Conservation (phyloP, 2,797 vertebrate genomes). For the Myotis pilosus region DNA sequence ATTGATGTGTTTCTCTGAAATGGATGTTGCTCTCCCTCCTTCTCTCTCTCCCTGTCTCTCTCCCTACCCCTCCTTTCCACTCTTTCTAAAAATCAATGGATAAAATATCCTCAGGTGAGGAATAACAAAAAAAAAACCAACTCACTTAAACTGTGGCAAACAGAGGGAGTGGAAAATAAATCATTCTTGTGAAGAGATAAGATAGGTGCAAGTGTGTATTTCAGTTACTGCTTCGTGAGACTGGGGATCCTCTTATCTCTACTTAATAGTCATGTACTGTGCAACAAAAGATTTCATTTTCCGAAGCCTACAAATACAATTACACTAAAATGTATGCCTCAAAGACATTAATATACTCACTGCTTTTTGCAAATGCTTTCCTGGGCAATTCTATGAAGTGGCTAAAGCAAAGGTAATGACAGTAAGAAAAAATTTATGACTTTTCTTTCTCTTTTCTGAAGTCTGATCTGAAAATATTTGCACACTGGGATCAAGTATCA, state of each 20-base stretch:
- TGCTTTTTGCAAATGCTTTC: conserved; percentile 22
- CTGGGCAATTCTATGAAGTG: conserved; percentile 13
- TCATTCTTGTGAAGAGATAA: background rate
- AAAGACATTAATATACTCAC: background rate
- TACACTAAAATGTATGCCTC: background rate
- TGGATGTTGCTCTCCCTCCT: background rate
- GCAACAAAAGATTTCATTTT: background rate
- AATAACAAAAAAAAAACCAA: background rate
- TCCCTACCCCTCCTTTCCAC: background rate
- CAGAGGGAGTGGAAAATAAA: background rate
- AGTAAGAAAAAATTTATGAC: background rate
- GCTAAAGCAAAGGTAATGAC: conserved; percentile 36
- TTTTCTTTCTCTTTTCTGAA: conserved; percentile 28
- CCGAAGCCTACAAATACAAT: background rate
- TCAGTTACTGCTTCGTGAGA: background rate
- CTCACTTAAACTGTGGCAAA: background rate
- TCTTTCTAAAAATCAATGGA: background rate
- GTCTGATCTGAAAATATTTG: background rate
- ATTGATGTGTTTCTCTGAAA: background rate
- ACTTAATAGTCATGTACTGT: conserved; percentile 1
- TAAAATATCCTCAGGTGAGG: background rate
- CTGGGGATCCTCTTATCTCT: background rate
- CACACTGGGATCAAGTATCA: background rate
- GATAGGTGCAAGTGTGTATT: background rate
- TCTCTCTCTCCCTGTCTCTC: background rate